Conservation (phyloP, 2,888 invertebrate species). For the Parthenolecanium corni region DNA sequence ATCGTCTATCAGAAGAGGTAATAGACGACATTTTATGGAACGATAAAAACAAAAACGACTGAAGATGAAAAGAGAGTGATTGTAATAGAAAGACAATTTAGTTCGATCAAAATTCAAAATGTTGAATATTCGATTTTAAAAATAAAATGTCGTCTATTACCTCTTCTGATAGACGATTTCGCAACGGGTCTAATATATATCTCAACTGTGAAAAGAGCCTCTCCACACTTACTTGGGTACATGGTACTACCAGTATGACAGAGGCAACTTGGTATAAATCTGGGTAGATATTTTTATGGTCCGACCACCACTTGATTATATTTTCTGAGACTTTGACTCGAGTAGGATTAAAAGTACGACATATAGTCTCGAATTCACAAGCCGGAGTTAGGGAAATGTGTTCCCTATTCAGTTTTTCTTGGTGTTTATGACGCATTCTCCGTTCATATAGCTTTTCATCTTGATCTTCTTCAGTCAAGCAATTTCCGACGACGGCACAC, state of each 20-base stretch:
- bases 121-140: constrained; percentile 1
- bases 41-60: too few species aligned
- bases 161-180: background rate
- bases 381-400: background rate
- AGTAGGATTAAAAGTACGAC: background rate
- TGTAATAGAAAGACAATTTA: too few species aligned
- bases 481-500: too few species aligned
- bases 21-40: constrained; percentile 5
- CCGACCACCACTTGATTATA: constrained; percentile 12
- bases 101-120: too few species aligned
- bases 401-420: background rate
- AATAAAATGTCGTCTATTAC: constrained; percentile 7
- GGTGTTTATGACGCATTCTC: background rate
- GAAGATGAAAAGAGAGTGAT: too few species aligned
- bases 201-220: constrained; percentile 12
- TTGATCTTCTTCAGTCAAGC: background rate
- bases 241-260: background rate
- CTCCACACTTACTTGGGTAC: constrained; percentile 18
- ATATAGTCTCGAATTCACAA: background rate
- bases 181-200: constrained; percentile 6
- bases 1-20: background rate
- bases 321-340: background rate
- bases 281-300: background rate
- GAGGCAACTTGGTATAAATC: background rate
- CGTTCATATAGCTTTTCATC: background rate